phyloP scores from a whole-genome alignment of 2,797 vertebrate genomes.

The Eulemur albifrons region DNA sequence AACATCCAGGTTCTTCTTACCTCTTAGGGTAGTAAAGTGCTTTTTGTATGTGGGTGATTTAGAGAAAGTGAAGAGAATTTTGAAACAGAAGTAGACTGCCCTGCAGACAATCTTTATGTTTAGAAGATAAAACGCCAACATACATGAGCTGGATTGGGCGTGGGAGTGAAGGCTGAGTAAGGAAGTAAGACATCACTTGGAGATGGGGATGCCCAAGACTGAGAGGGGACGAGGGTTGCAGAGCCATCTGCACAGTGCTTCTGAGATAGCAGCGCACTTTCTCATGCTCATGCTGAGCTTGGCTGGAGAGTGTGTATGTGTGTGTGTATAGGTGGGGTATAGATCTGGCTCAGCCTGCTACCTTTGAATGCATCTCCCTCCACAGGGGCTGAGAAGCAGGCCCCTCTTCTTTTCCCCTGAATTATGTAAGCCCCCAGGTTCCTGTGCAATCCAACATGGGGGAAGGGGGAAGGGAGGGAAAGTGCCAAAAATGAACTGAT shows the following conservation, averaged over 20 bases:
- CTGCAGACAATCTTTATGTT: neutral
- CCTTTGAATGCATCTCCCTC: neutral
- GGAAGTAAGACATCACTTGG: neutral
- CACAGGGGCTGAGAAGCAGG: neutral
- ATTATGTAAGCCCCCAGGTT: neutral
- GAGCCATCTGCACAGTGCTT: neutral
- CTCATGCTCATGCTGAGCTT: neutral
- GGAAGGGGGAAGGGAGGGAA: neutral
- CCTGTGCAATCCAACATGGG: neutral
- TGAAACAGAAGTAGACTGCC: neutral
- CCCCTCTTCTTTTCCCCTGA: neutral
- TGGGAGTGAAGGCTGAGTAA: neutral
- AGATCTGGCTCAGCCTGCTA: too few species aligned
- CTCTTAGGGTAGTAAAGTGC: neutral
- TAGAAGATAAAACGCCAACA: neutral
- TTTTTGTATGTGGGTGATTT: neutral
- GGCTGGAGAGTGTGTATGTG: neutral
- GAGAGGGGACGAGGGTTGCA: neutral
- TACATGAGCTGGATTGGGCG: neutral
- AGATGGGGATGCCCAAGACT: too few species aligned
- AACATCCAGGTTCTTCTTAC: neutral
- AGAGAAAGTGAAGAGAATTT: neutral
- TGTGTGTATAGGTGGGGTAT: rapidly evolving
- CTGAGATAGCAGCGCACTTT: neutral
- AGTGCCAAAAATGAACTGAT: neutral